Evolutionary conservation across 2,113 vertebrate genomes (phyloP).

Genomic region (Callipepla squamata): DNA sequence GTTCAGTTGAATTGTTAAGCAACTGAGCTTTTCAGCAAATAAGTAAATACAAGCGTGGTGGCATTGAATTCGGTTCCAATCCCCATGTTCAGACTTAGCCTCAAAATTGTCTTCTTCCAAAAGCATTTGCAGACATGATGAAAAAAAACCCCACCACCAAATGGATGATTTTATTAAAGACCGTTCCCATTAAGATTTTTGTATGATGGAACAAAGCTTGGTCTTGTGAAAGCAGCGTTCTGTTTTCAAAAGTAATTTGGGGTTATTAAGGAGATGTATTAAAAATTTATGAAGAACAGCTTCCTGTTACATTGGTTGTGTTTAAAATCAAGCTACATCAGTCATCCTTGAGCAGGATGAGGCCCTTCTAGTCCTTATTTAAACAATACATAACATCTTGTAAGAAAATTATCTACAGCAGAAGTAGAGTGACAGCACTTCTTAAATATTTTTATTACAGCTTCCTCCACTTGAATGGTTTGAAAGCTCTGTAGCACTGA

Average conservation of each 20-base stretch:
- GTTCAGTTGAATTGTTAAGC: neutral
- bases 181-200: neutral
- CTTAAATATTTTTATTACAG: neutral
- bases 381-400: neutral
- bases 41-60: neutral
- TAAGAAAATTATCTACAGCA: neutral
- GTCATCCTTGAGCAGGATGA: neutral
- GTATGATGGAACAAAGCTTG: neutral
- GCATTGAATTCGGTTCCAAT: neutral
- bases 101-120: neutral
- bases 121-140: conserved; percentile 3
- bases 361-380: neutral
- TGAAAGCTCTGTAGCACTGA: neutral
- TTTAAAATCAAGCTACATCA: neutral
- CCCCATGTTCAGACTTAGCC: neutral
- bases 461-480: neutral
- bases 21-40: neutral
- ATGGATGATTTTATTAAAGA: neutral
- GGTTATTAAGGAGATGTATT: neutral
- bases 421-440: neutral
- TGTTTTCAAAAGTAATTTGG: neutral
- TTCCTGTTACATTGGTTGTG: neutral
- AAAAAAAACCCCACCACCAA: neutral
- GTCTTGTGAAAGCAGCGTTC: neutral
- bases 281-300: neutral